Percentiles rank a stretch among this genome's conserved stretches.
phyloP scores from a whole-genome alignment of 2,113 vertebrate species.

The Engystomops pustulosus region DNA sequence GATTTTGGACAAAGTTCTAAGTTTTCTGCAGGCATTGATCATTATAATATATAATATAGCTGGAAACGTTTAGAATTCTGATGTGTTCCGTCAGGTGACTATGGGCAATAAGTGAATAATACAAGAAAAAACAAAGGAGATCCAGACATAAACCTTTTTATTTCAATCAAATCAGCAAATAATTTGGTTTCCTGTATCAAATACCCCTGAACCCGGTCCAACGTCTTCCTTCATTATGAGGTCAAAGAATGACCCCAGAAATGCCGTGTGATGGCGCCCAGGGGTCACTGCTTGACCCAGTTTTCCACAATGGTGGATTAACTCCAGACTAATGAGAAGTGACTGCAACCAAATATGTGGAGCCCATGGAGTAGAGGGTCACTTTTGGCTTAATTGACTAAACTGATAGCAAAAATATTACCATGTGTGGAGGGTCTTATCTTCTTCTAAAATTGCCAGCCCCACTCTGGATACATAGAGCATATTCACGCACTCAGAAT shows the following conservation, averaged over 20 bases:
- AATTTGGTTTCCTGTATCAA: background rate
- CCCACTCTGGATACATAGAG: too few relatives aligned
- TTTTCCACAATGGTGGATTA: conserved; percentile 5
- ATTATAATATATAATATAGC: too few relatives aligned
- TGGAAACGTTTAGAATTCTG: too few relatives aligned
- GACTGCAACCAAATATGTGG: conserved; percentile 15
- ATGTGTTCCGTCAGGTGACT: too few relatives aligned
- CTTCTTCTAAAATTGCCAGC: background rate
- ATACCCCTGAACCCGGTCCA: background rate
- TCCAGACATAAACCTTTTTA: background rate
- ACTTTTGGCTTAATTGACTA: background rate
- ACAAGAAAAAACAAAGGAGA: background rate
- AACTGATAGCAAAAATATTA: conserved; percentile 20
- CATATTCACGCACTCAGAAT: too few relatives aligned
- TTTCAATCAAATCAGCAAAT: background rate
- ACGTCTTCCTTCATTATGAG: conserved; percentile 12
- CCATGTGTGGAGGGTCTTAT: background rate
- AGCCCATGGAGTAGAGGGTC: background rate
- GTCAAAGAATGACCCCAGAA: background rate
- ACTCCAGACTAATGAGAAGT: conserved; percentile 7
- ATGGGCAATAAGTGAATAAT: background rate
- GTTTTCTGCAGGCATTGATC: too few relatives aligned
- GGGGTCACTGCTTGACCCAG: conserved; percentile 6
- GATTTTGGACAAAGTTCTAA: too few relatives aligned
- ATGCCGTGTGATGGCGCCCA: background rate